A percentile compares a stretch with the other conserved stretches of the same genome.
phyloP scores from a whole-genome alignment of 1,140 invertebrate genomes.

The Solenopsis fugax region DNA sequence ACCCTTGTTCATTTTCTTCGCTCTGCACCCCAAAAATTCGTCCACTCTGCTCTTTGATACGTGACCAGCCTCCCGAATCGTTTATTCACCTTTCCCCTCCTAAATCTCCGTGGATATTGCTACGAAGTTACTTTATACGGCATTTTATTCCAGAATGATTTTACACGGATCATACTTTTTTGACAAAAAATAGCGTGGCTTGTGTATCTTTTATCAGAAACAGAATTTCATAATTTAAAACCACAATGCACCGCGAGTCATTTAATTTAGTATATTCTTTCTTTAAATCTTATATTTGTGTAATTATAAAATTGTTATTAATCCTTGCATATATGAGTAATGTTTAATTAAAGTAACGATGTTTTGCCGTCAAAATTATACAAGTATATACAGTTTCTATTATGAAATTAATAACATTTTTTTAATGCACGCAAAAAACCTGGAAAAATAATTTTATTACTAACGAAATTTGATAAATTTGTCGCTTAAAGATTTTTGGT shows the following conservation, averaged over 20 bases:
- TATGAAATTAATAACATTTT: neutral
- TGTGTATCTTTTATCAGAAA: conserved; percentile 39
- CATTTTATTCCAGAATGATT: conserved; percentile 65
- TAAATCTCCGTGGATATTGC: conserved; percentile 61
- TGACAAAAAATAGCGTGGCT: conserved; percentile 47
- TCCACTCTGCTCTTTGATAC: conserved; percentile 68
- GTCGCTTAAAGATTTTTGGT: neutral
- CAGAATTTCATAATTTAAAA: conserved; percentile 13
- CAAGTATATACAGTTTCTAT: neutral
- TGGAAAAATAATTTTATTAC: neutral
- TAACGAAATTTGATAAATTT: neutral
- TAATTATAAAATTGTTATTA: conserved; percentile 20
- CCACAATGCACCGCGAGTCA: neutral
- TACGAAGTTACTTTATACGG: conserved; percentile 48
- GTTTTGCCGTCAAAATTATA: neutral
- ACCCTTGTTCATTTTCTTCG: conserved; percentile 77
- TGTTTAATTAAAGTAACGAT: conserved; percentile 18
- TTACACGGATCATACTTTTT: conserved; percentile 58
- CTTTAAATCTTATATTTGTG: neutral
- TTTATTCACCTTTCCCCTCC: conserved; percentile 63
- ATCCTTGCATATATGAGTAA: neutral
- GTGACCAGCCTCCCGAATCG: conserved; percentile 70
- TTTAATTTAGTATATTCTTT: conserved; percentile 9
- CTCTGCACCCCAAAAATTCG: conserved; percentile 71
- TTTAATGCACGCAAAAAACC: neutral